These are phyloP conservation scores for Salvelinus namaycush DNA, from an alignment of 2,113 vertebrate genomes.

Conservation along the genomic window DNA sequence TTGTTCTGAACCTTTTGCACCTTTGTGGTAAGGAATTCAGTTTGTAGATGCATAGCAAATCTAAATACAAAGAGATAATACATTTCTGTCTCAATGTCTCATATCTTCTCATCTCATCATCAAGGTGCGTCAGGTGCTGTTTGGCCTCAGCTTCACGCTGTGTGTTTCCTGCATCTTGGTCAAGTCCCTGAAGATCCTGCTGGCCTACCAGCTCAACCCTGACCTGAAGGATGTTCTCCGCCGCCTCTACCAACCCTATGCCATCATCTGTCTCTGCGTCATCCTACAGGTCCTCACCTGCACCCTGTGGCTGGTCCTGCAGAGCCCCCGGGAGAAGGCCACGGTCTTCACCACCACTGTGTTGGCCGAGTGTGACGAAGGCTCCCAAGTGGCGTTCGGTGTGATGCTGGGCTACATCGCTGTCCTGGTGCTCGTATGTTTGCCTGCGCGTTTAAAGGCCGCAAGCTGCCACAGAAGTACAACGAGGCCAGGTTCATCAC, in stretches of 20 bases:
- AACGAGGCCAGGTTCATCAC: constrained; percentile 91
- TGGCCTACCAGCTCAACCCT: constrained; percentile 86
- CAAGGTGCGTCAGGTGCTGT: constrained; percentile 79
- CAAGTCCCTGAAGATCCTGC: constrained; percentile 86
- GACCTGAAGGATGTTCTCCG: constrained; percentile 74
- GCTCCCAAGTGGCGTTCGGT: constrained; percentile 79
- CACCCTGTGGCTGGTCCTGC: constrained; percentile 78
- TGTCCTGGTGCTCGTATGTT: constrained; percentile 81
- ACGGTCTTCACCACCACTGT: constrained; percentile 61
- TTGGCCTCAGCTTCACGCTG: constrained; percentile 84
- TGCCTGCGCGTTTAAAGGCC: constrained; percentile 85
- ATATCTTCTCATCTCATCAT: background rate
- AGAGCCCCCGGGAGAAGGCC: constrained; percentile 67
- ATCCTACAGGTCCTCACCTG: constrained; percentile 77
- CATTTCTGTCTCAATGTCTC: too few relatives aligned
- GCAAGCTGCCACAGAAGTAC: constrained; percentile 87
- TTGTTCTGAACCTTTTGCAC: too few relatives aligned
- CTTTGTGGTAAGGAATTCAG: too few relatives aligned
- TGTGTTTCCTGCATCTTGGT: constrained; percentile 87
- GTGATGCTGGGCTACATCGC: constrained; percentile 83
- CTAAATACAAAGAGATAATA: too few relatives aligned
- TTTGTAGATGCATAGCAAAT: too few relatives aligned
- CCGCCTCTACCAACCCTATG: constrained; percentile 73
- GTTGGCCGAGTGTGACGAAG: constrained; percentile 81
- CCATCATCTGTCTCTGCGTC: constrained; percentile 71